phyloP scores from a whole-genome alignment of 2,797 vertebrate genomes.

The Petrocephalus sullivani region DNA sequence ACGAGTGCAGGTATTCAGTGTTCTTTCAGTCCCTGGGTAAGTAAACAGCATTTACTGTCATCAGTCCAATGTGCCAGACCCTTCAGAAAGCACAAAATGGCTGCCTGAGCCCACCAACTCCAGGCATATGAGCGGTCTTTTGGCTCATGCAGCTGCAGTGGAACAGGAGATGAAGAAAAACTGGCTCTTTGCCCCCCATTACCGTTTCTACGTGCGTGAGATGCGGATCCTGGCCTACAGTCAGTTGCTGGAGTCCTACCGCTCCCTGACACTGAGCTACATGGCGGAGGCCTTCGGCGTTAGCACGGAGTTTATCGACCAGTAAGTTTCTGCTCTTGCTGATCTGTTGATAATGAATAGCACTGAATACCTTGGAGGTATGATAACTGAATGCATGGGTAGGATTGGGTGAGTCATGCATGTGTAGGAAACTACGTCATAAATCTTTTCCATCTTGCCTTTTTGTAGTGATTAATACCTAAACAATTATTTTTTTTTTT shows the following conservation, averaged over 20 bases:
- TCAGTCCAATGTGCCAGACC: neutral
- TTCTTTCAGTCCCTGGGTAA: conserved; percentile 96
- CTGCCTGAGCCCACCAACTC: neutral
- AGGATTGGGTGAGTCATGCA: neutral
- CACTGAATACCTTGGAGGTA: neutral
- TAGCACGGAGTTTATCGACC: conserved; percentile 96
- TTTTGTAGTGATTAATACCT: neutral
- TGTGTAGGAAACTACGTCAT: neutral
- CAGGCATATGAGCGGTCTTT: neutral
- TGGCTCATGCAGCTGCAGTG: conserved; percentile 68
- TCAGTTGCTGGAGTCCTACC: conserved; percentile 92
- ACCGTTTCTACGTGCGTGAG: conserved; percentile 91
- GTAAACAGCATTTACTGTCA: conserved; percentile 27
- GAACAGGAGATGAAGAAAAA: conserved; percentile 98
- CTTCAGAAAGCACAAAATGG: neutral
- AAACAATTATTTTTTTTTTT: neutral
- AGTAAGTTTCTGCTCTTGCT: conserved; percentile 68
- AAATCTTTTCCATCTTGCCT: neutral
- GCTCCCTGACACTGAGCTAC: conserved; percentile 86
- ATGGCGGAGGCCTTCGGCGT: conserved; percentile 98
- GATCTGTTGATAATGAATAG: neutral
- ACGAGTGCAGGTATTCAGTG: conserved; percentile 86
- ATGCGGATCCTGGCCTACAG: conserved; percentile 97
- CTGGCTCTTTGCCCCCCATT: conserved; percentile 95
- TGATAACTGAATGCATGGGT: neutral